Percentiles rank a stretch among this genome's conserved stretches.
Conservation (phyloP, 1,140 invertebrate species). For the Microplitis demolitor region DNA sequence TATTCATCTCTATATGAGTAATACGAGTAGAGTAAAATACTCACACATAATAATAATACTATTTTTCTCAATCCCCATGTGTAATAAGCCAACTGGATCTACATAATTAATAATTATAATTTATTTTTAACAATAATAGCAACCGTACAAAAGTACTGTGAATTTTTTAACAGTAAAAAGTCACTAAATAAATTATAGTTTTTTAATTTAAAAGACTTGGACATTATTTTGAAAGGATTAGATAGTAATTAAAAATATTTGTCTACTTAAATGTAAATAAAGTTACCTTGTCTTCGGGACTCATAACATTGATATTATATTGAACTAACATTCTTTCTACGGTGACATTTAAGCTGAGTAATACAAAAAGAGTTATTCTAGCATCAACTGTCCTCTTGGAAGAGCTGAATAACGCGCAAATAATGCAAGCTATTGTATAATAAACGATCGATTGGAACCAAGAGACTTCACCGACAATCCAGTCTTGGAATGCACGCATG, state of each 20-base stretch:
- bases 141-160: too few relatives aligned
- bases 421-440: conserved; percentile 59
- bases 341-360: conserved; percentile 58
- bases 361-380: conserved; percentile 62
- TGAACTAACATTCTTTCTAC: conserved; percentile 51
- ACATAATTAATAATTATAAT: neutral
- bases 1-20: conserved; percentile 44
- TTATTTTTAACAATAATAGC: too few relatives aligned
- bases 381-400: conserved; percentile 59
- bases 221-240: too few relatives aligned
- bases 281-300: conserved; percentile 41
- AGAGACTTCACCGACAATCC: conserved; percentile 65
- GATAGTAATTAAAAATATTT: neutral
- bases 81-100: conserved; percentile 37
- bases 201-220: too few relatives aligned
- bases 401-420: conserved; percentile 64
- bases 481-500: conserved; percentile 61
- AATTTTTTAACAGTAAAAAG: too few relatives aligned
- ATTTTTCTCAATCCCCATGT: conserved; percentile 49
- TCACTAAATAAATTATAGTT: too few relatives aligned
- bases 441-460: conserved; percentile 67
- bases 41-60: conserved; percentile 38
- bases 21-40: conserved; percentile 44
- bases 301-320: conserved; percentile 40
- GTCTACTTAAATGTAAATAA: neutral